Evolutionary conservation across 1,140 invertebrate species (phyloP), one percentile per base, ranked within the genome.

Genomic region (Bombus balteatus): DNA sequence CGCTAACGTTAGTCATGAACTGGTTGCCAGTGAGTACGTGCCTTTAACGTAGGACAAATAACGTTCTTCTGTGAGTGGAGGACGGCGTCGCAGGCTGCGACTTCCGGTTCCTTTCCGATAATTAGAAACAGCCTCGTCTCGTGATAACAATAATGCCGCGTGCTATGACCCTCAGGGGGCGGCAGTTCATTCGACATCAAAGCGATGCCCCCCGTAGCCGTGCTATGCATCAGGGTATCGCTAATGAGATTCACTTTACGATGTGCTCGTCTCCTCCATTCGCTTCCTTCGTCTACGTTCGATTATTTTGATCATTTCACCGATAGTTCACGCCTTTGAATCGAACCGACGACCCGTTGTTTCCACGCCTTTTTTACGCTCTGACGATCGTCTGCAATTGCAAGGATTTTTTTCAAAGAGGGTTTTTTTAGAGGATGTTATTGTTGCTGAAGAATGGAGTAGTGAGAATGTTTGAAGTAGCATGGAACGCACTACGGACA

Each of bases 201-300:
- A 95, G 94, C 92, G 92, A 93, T 92, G 90, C 62, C 76, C n/a
- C 79, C 72, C 82, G 62, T 85, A 82, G 82, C 62, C 87, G 80
- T 73, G 81, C 59, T 43, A 93, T 94, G 93, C 93, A 94, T 87
- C 93, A 91, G 90, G 89, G 92, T 92, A 94, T 90, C 92, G 94
- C 93, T 95, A 95, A 95, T 95, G 94, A 94, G 94, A 95, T 95
- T 95, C 94, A 95, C 94, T 94, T 95, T 94, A 93, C 92, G 92
- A 92, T 93, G 93, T 93, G 91, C 92, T 86, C 22, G n/a, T 25
- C 28, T 22, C 22, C 53, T 15, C 6, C 47, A 34, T 28, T 32
- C 59, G 39, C 81, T 68, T 71, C 75, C 83, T 86, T 90, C 81
- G 75, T 81, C 86, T 59, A 62, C 77, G 84, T 91, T 87, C 90